Conservation (phyloP, 2,113 vertebrate species). For the Xerus inauris region DNA sequence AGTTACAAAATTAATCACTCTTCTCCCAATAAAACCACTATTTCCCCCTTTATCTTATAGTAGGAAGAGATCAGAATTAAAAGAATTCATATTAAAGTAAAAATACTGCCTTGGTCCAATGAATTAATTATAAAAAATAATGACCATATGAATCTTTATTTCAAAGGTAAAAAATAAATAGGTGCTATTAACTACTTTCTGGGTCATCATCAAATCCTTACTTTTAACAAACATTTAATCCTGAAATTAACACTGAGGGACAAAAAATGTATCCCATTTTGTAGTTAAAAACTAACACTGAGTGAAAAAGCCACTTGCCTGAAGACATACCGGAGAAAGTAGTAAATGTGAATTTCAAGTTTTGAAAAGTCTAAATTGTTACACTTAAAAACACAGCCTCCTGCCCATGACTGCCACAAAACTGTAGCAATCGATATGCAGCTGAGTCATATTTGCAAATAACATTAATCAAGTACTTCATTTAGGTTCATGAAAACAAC, state of each 20-base stretch:
- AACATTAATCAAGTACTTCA: not conserved
- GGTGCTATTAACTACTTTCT: not conserved
- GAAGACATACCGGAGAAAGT: not conserved
- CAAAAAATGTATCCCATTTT: not conserved
- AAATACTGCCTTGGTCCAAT: not conserved
- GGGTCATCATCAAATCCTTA: not conserved
- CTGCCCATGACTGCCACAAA: not conserved
- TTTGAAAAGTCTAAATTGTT: not conserved
- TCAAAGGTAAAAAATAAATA: not conserved
- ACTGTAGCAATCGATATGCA: not conserved
- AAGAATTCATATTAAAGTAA: not conserved
- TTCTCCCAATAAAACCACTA: not conserved
- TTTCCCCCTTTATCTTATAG: not conserved
- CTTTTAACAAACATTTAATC: conserved; percentile 18
- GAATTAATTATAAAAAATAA: not conserved
- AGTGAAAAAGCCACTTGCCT: conserved; percentile 17
- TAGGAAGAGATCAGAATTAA: not conserved
- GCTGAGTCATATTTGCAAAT: no score
- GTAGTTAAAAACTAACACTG: not conserved
- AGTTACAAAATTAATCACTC: not conserved
- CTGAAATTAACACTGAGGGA: not conserved
- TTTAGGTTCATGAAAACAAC: conserved; percentile 5
- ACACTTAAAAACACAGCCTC: not conserved
- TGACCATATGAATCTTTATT: not conserved
- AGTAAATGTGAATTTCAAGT: not conserved